Conservation (phyloP, 2,113 vertebrate species). For the Paraplagusia blochii region DNA sequence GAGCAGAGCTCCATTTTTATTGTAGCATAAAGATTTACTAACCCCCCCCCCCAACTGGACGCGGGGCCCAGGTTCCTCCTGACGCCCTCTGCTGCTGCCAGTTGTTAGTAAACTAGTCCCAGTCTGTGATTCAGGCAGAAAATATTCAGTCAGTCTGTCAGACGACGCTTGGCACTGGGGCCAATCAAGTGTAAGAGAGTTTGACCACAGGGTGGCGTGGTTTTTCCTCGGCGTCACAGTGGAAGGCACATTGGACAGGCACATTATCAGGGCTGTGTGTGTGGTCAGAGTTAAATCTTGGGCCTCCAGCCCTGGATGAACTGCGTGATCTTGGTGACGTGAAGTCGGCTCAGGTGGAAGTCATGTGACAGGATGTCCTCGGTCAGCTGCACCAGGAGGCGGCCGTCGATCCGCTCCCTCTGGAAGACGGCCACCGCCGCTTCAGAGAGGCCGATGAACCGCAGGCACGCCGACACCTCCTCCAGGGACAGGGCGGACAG, state of each 20-base stretch:
- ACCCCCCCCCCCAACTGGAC: background rate
- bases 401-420: constrained; percentile 93
- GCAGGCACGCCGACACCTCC: constrained; percentile 91
- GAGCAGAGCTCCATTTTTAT: background rate
- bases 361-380: constrained; percentile 97
- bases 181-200: constrained; percentile 33
- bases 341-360: constrained; percentile 93
- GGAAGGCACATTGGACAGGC: constrained; percentile 34
- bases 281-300: constrained; percentile 79
- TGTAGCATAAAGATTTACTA: background rate
- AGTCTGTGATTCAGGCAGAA: constrained; percentile 55
- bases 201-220: constrained; percentile 47
- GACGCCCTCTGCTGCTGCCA: constrained; percentile 15
- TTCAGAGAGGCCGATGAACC: constrained; percentile 94
- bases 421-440: constrained; percentile 89
- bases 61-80: background rate
- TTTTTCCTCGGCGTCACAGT: constrained; percentile 44
- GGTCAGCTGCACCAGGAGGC: constrained; percentile 94
- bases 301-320: constrained; percentile 99
- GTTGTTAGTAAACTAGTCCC: constrained; percentile 76
- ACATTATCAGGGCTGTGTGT: constrained; percentile 36
- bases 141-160: constrained; percentile 24
- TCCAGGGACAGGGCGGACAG: constrained; percentile 90
- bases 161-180: background rate
- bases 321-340: constrained; percentile 98